Conservation (phyloP, 2,888 invertebrate species). For the Actias luna region DNA sequence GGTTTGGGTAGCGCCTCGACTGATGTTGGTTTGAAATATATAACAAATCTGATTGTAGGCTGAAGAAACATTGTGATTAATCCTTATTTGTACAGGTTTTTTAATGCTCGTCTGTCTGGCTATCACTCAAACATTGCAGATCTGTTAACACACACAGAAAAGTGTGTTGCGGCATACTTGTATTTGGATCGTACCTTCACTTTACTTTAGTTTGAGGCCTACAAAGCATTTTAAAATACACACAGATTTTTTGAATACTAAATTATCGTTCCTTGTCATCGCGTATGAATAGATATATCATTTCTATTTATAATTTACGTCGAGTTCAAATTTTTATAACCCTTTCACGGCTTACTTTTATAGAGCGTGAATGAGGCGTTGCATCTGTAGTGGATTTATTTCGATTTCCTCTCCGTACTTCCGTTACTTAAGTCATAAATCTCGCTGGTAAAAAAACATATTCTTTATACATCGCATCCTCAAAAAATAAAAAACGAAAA, state of each 20-base stretch:
- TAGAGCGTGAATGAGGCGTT: slow-evolving; percentile 68
- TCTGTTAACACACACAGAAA: no score
- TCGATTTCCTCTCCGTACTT: slow-evolving; percentile 73
- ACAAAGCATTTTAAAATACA: background rate
- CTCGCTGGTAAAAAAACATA: slow-evolving; percentile 64
- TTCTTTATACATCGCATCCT: slow-evolving; percentile 17
- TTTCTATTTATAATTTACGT: slow-evolving; percentile 53
- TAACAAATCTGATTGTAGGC: no score
- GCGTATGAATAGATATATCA: slow-evolving; percentile 20
- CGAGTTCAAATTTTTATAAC: slow-evolving; percentile 63
- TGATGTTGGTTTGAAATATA: no score
- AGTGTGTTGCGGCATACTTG: no score
- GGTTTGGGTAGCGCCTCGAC: no score
- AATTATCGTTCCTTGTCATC: background rate
- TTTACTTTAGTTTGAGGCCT: no score
- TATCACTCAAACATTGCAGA: no score
- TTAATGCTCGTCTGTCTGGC: no score
- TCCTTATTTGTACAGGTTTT: no score
- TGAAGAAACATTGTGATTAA: no score
- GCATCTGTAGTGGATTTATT: slow-evolving; percentile 77
- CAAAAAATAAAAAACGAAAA: background rate
- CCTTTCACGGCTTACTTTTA: slow-evolving; percentile 65
- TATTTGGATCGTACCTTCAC: no score
- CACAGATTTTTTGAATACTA: background rate
- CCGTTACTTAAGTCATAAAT: slow-evolving; percentile 66